Base-by-base conservation (phyloP, 2,888 invertebrate species). In the Xestia xanthographa region DNA sequence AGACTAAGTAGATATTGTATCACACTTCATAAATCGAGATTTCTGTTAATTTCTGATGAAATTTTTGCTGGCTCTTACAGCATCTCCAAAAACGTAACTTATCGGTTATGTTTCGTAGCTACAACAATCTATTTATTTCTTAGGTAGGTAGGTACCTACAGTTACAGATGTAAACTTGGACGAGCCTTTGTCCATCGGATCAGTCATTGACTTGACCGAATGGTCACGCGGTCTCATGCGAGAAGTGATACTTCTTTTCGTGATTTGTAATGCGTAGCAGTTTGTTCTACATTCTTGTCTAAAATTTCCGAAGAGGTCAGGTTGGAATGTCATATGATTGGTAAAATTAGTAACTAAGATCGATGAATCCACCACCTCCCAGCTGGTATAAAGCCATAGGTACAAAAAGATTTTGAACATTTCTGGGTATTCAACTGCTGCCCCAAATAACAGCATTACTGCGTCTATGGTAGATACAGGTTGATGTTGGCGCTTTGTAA, bases 121-220 rank as follows among this genome's bases (percentile, higher is more conserved):
- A 56, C n/a, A 66, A 73, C 34, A 69, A 62, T 66, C 8, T 56
- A 63, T 43, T 72, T 58, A 66, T 63, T 34, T 34, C 60, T 20
- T 77, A 63, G 12, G 41, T 38, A 38, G 38, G 6, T 41, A 41
- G 9, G 41, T 41, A 41, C 41, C 41, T 53, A 72, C 5, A n/a
- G n/a, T 5, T n/a, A 56, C 3, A 38, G 20, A 41, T 53, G 34
- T 63, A 45, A 58, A 66, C 14, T 72, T 50, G 63, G 34, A 71
- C 41, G 34, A 63, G 45, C 45, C 41, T 56, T 41, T 41, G 56
- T 53, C 68, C 62, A 63, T 41, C 29, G 45, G 66, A 75, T 84
- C 82, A 81, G 82, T 83, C 77, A 83, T 77, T 85, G 82, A 84
- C 80, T 63, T 77, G 70, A 38, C 58, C 72, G 34, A 38, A 56